Evolutionary conservation across 1,140 invertebrate species (phyloP), one percentile per base, ranked within the genome.

Genomic region (Neoseiulus cucumeris): DNA sequence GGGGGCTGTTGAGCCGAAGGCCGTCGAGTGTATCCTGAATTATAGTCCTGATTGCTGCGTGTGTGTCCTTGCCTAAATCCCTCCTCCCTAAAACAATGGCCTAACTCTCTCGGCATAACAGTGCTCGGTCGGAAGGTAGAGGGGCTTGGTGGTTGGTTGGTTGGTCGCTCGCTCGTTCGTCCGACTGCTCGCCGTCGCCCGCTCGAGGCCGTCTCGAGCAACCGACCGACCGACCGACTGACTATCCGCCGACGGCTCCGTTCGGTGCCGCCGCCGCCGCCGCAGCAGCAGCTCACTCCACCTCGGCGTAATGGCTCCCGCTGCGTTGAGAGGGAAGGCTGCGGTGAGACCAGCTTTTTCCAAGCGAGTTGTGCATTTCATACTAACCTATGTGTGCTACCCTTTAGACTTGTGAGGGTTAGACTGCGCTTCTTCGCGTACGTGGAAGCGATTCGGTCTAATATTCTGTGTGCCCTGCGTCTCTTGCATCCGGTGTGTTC

Each of bases 341-440:
- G 28, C 45, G 45, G 45, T 28, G 45, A 47, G 22, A 29, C 51
- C 51, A 59, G 22, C 4, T 28, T 20, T 33, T 59, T 25, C 51
- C 51, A 59, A 59, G 51, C 25, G 51, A 33, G 14, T 59, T 59
- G 33, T 59, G 51, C 51, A 33, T 29, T 17, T 33, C 25, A 59
- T 59, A 59, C 51, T 59, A 59, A 59, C 51, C 51, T 33, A 59
- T 25, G 25, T 17, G 14, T 59, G 51, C 51, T 17, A 25, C 2
- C 22, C 51, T 2, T 1, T 59, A 59, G 51, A 59, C 9, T 59
- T 59, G 51, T 59, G 51, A 59, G 51, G 51, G 51, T 59, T 59
- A 59, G 51, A 59, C 14, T 29, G 33, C 51, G 51, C 51, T 59
- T 59, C 51, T 59, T 33, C 51, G 51, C 25, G 51, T 39, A 39